Base-by-base conservation (phyloP, 1,140 invertebrate species). In the Zaprionus taronus region DNA sequence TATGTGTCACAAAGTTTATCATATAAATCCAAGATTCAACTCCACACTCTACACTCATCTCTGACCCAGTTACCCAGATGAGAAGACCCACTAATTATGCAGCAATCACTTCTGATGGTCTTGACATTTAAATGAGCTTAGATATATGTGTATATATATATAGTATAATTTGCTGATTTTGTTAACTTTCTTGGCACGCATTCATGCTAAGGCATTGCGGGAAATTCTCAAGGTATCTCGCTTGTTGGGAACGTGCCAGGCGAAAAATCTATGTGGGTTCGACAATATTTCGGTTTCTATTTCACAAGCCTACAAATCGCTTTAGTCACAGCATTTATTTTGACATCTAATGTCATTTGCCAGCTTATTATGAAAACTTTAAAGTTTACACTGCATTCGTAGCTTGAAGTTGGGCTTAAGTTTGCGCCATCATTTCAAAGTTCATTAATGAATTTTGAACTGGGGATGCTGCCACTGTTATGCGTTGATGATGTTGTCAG, bases 151-250 rank as follows among this genome's bases (percentile, higher is more conserved):
- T 55, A 2, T 26, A 24, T 69, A 26, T 58, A 58, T 66, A 51
- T 34, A 62, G 26, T 51, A 72, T 24, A 68, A 24, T 56, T 79
- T 66, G 70, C 65, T 53, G 24, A 9, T 24, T 71, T 58, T 24
- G 53, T 76, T 81, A 75, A 64, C 56, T 86, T 86, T 78, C 77
- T 72, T 80, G 73, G 80, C 83, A 87, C 83, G 83, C 72, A 86
- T 49, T 64, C 31, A 34, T 38, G 67, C 34, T 55, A 53, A 67
- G 71, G 64, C 36, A 47, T 6, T 36, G 17, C 41, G 72, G 72
- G 67, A 76, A 79, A 76, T 67, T 64, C 68, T 79, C 77, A 79
- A 79, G 77, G 77, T 76, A 31, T 57, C 36, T 51, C 24, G 24
- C 47, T 51, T 26, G 24, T 55, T 31, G 31, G 31, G 36, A 69